phyloP scores from a whole-genome alignment of 2,797 vertebrate genomes.

The Molossus alvarezi region DNA sequence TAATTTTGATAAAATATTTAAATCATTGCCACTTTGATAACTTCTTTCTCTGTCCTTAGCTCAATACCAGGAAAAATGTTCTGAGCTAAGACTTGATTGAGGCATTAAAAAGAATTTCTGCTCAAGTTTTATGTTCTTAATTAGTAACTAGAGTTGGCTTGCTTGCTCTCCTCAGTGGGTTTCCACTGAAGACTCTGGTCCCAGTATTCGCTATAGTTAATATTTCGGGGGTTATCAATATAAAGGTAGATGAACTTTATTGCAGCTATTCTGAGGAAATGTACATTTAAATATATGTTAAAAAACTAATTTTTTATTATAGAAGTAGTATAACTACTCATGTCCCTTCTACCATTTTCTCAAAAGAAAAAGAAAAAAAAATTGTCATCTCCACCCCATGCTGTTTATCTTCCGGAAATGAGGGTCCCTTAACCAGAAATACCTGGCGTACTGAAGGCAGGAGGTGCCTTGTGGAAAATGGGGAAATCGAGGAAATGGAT shows the following conservation, averaged over 20 bases:
- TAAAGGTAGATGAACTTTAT: not conserved
- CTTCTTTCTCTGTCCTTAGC: not conserved
- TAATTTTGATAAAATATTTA: slow-evolving; percentile 25
- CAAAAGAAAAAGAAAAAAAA: not conserved
- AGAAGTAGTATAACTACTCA: not conserved
- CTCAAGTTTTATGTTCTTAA: not conserved
- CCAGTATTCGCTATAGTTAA: not conserved
- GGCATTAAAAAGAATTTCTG: slow-evolving; percentile 3
- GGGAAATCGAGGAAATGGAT: no score
- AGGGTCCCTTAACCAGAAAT: not conserved
- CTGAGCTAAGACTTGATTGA: not conserved
- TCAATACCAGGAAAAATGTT: not conserved
- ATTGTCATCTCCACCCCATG: not conserved
- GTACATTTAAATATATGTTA: not conserved
- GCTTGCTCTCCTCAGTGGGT: not conserved
- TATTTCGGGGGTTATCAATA: not conserved
- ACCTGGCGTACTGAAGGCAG: no score
- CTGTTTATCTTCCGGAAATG: not conserved
- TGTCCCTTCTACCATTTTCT: not conserved
- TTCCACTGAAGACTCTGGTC: not conserved
- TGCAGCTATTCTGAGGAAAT: not conserved
- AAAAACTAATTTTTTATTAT: not conserved
- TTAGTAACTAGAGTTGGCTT: not conserved
- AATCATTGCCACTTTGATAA: not conserved
- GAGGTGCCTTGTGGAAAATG: not conserved